Evolutionary conservation across 2,113 vertebrate genomes (phyloP).

Genomic region (Speoplatyrhinus poulsoni): DNA sequence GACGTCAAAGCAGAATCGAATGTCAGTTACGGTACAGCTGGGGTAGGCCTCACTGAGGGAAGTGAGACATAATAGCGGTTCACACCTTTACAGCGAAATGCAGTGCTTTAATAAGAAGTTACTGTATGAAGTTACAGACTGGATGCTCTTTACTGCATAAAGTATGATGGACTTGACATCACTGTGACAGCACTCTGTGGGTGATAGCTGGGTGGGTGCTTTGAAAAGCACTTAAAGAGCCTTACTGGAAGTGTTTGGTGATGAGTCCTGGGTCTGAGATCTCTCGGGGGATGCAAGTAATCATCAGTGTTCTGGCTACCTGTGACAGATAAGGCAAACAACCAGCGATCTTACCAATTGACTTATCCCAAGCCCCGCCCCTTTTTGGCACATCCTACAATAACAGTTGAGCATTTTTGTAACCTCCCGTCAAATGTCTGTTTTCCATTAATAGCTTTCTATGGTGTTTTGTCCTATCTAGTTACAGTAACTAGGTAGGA

Average conservation of each 20-base stretch:
- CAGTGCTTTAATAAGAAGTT: neutral
- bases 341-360: neutral
- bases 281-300: conserved; percentile 88
- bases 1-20: conserved; percentile 93
- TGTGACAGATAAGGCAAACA: conserved; percentile 53
- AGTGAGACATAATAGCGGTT: conserved; percentile 19
- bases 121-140: neutral
- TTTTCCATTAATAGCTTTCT: too few relatives aligned
- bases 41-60: conserved; percentile 90
- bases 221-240: too few relatives aligned
- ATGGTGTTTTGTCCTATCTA: too few relatives aligned
- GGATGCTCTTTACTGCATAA: too few relatives aligned
- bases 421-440: too few relatives aligned
- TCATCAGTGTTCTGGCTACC: conserved; percentile 91
- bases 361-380: too few relatives aligned
- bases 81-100: neutral
- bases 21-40: conserved; percentile 89
- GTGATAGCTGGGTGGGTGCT: too few relatives aligned
- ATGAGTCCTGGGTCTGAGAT: conserved; percentile 90
- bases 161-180: too few relatives aligned
- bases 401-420: too few relatives aligned
- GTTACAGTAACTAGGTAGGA: too few relatives aligned
- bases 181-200: too few relatives aligned
- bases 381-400: too few relatives aligned
- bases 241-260: conserved; percentile 94